Base-by-base conservation (phyloP, 2,797 vertebrate species). In the Lutjanus argentimaculatus region DNA sequence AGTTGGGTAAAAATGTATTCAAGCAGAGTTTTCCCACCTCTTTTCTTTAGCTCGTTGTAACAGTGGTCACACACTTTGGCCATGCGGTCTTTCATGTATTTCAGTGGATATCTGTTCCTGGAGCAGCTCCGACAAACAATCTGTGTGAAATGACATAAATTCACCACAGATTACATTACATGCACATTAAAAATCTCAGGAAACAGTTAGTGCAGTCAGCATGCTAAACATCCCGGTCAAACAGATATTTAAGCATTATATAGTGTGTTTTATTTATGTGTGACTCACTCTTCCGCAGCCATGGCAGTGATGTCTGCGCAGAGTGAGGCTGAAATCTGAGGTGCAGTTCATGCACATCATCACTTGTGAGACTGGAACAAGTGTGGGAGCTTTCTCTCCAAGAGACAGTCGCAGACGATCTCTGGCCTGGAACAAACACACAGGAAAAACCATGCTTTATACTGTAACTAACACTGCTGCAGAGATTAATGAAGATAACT, bases 291-390 rank as follows among this genome's bases (percentile, higher is more conserved):
- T 98, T 69, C 98, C 98, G 0, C 98, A 99, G 72, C 98, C 97
- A 0, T 98, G 96, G 88, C 98, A 99, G 91, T 99, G 98, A 80
- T 99, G 98, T 40, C 97, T 93, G 40, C 98, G 95, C 74, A 98
- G 93, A 3, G 97, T 98, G 71, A 99, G 96, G 74, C 97, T 97
- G 84, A 99, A 99, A 88, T 99, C 97, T 45, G 97, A 96, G 56
- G 97, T 97, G 43, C 98, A 99, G 93, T 97, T 99, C 98, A 99
- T 99, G 89, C 98, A 99, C 97, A 99, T 98, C 95, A 97, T 96
- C 77, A 96, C 97, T 1, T 98, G 97, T 4, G 98, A 97, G 86
- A 97, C 96, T 0, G 98, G 97, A 82, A 98, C 96, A 80, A 98
- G 93, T 0, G 97, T 97, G 11, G 98, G 98, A 42, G 98, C 97